These are phyloP conservation scores for Mallateleia sp. DNA, from an alignment of 2,888 invertebrate genomes.

Conservation along the genomic window DNA sequence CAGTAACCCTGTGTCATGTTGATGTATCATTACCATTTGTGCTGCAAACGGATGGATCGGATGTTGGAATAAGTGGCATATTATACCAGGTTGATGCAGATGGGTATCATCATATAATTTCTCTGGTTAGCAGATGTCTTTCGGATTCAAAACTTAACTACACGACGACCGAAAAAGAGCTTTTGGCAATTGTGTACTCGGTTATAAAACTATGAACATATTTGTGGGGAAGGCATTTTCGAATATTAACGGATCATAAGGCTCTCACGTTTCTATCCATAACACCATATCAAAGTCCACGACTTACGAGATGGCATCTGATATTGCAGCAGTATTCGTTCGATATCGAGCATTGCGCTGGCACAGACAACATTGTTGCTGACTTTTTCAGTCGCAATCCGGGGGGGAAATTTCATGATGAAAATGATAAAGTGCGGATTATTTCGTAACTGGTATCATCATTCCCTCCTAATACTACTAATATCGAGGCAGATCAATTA, in stretches of 20 bases:
- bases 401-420: background rate
- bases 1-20: too few relatives aligned
- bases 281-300: background rate
- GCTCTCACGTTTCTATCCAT: background rate
- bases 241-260: background rate
- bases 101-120: conserved; percentile 19
- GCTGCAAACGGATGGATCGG: conserved; percentile 50
- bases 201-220: background rate
- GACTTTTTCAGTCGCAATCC: conserved; percentile 2
- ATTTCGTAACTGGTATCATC: background rate
- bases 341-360: background rate
- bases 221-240: background rate
- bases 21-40: conserved; percentile 9
- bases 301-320: background rate
- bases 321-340: background rate
- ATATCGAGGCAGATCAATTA: background rate
- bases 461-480: background rate
- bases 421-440: background rate
- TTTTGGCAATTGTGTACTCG: too few relatives aligned
- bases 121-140: conserved; percentile 25
- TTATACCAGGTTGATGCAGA: conserved; percentile 36
- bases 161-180: too few relatives aligned
- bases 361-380: background rate
- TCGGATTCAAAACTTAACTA: too few relatives aligned
- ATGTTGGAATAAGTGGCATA: conserved; percentile 31